These are phyloP conservation scores for Gisinianus flammeolus DNA, from an alignment of 2,888 invertebrate species.

Conservation along the genomic window DNA sequence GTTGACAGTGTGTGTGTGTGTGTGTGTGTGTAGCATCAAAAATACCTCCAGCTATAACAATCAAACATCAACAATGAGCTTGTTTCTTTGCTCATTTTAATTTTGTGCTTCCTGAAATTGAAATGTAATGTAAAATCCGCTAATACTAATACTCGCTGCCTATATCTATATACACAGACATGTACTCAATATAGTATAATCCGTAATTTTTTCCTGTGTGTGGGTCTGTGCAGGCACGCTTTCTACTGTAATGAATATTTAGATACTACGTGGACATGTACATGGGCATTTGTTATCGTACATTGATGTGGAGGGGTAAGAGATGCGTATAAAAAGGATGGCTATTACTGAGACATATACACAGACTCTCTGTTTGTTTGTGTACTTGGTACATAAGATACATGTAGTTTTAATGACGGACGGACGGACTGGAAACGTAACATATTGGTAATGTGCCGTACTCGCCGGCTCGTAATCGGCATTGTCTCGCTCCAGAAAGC, in stretches of 20 bases:
- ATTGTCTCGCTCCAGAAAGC: conserved; percentile 40
- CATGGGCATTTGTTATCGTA: neutral
- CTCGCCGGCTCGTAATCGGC: conserved; percentile 21
- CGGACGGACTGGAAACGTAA: conserved; percentile 35
- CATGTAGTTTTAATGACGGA: neutral
- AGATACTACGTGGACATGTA: neutral
- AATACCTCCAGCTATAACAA: too few species aligned
- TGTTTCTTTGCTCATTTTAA: too few species aligned
- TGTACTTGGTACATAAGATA: neutral
- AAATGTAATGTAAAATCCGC: too few species aligned
- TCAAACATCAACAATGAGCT: too few species aligned
- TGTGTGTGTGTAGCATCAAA: too few species aligned
- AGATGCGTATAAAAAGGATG: neutral
- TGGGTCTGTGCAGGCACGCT: conserved; percentile 2
- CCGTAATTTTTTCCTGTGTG: neutral
- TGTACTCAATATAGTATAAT: neutral
- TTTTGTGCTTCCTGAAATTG: neutral
- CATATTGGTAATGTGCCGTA: conserved; percentile 37
- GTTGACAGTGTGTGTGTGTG: too few species aligned
- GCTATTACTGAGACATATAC: neutral
- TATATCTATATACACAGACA: neutral
- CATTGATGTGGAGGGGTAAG: neutral
- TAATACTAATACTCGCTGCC: neutral
- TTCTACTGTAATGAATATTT: neutral
- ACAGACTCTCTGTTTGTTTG: neutral